Evolutionary conservation across 2,113 vertebrate species (phyloP), one percentile per base, ranked within the genome.

Genomic region (Myotis brandtii): DNA sequence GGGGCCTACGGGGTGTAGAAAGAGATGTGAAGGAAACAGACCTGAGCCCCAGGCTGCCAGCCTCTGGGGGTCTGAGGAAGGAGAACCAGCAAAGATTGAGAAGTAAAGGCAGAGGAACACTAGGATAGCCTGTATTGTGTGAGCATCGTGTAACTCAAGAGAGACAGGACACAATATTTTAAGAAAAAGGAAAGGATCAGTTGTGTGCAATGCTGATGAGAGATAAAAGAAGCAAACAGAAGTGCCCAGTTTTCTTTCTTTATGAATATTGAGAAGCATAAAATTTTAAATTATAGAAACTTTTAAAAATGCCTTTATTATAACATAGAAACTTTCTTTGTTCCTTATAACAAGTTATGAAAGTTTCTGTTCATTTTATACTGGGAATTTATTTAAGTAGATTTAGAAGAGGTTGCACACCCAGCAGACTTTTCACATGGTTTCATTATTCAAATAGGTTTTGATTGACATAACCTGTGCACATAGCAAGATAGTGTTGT

Each of bases 1-100:
- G 27, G 9, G 32, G 0, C 2, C 10, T 1, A 11, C 11, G 43
- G 34, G 11, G 20, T 17, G 0, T 4, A n/a, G 27, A 13, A 5
- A 32, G 59, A 48, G 9, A 30, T 27, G 30, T 40, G 25, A 56
- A 12, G 46, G 37, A 23, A 27, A 2, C 1, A 81, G 25, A 62
- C 9, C 32, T 14, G 30, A 48, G 25, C 3, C 40, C 6, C 0
- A 10, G 69, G 12, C 40, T 62, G 25, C 50, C 21, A 32, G n/a
- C 20, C 32, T 75, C 25, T 34, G 10, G 5, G 20, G 3, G 8
- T n/a, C 34, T 17, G 23, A 77, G 52, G 37, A 92, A 27, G 32
- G 37, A 79, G 43, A 93, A 5, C 34, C 50, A 86, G 56, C n/a
- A 48, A 43, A 52, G 52, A 54, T 5, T 56, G 52, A 76, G 46